These are phyloP conservation scores for Ethmia dodecea DNA, from an alignment of 2,888 invertebrate genomes.

Conservation along the genomic window DNA sequence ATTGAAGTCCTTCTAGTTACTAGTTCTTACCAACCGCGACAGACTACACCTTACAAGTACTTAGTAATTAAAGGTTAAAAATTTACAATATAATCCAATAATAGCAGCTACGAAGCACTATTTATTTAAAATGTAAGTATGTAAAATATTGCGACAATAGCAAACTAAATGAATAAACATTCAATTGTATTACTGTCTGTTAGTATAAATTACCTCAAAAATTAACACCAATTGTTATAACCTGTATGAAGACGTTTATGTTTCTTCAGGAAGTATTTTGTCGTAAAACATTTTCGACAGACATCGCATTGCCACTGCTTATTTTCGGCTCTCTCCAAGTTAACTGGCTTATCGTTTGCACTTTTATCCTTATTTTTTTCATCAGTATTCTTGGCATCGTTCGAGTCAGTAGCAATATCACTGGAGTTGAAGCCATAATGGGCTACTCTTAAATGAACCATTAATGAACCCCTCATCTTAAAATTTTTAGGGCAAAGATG, in stretches of 20 bases:
- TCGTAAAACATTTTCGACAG: conserved; percentile 90
- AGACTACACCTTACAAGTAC: no score
- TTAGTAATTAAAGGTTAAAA: no score
- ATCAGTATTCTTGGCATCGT: conserved; percentile 23
- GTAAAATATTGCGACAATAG: no score
- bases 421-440: conserved; percentile 79
- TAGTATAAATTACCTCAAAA: conserved; percentile 68
- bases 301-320: conserved; percentile 93
- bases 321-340: conserved; percentile 69
- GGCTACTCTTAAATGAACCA: conserved; percentile 89
- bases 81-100: no score
- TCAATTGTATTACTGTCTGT: conserved; percentile 21
- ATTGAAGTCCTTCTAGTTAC: no score
- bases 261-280: conserved; percentile 93
- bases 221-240: conserved; percentile 69
- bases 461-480: conserved; percentile 88
- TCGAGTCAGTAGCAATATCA: conserved; percentile 24
- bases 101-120: no score
- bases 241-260: conserved; percentile 92
- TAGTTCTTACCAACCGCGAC: no score
- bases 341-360: conserved; percentile 31
- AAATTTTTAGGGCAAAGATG: conserved; percentile 88
- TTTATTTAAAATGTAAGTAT: no score
- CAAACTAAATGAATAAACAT: no score
- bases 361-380: conserved; percentile 23